phyloP scores from a whole-genome alignment of 30 jellyfish, hydroid and myxozoan species.

The Chironex yamaguchii region DNA sequence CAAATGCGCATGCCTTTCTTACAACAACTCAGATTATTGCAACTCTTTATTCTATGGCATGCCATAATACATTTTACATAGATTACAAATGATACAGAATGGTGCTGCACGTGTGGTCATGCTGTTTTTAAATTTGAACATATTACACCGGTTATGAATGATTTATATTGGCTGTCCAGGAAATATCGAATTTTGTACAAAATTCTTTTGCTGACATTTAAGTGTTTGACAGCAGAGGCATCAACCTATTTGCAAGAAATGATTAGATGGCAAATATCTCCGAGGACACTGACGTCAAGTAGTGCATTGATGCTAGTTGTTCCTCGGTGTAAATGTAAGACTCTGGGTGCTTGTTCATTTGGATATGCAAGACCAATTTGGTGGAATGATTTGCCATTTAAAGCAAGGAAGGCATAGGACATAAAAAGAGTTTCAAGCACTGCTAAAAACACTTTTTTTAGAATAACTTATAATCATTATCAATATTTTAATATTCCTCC shows the following conservation, averaged over 20 bases:
- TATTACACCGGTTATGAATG: conserved; percentile 31
- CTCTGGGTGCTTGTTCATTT: conserved; percentile 50
- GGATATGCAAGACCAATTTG: conserved; percentile 14
- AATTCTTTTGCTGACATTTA: conserved; percentile 7
- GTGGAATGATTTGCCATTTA: conserved; percentile 35
- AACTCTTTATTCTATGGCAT: conserved; percentile 54
- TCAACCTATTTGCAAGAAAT: conserved; percentile 28
- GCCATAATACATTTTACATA: conserved; percentile 37
- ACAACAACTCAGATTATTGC: conserved; percentile 52
- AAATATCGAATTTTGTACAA: conserved; percentile 42
- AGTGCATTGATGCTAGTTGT: conserved; percentile 29
- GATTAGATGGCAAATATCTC: conserved; percentile 23
- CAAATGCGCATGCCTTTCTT: conserved; percentile 28
- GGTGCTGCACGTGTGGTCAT: conserved; percentile 60
- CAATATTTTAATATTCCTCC: conserved; percentile 14
- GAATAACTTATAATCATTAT: conserved; percentile 14
- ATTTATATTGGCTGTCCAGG: conserved; percentile 14
- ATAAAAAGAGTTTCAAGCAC: conserved; percentile 4
- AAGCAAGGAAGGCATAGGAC: conserved; percentile 23
- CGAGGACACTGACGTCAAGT: conserved; percentile 42
- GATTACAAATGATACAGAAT: conserved; percentile 45
- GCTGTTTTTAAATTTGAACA: conserved; percentile 32
- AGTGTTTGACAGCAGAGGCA: conserved; percentile 50
- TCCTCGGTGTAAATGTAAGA: conserved; percentile 25
- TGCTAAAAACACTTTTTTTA: conserved; percentile 42